Base-by-base conservation (phyloP, 2,113 vertebrate genomes). In the Benitochromis conjunctus region DNA sequence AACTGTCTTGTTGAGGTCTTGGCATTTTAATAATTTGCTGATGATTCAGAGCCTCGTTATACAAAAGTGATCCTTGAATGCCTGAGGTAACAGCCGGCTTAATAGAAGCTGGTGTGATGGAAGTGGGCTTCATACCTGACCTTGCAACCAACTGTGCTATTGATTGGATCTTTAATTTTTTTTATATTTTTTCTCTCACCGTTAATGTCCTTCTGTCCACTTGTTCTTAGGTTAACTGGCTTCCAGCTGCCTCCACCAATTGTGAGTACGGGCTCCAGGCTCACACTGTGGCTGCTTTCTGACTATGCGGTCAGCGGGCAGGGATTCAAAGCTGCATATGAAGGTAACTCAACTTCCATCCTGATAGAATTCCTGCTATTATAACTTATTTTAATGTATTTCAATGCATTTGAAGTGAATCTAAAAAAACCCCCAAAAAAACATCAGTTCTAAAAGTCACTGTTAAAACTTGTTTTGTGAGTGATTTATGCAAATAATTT, bases 221-320 rank as follows among this genome's bases (percentile, higher is more conserved):
- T 90, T 90, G 58, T 94, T 85, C 57, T 21, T 95, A 99, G 99
- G 96, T 97, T 99, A 95, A 99, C 98, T 0, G 99, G 99, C 79
- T 99, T 99, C 96, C 98, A 99, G 95, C 96, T 99, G 91, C 99
- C 99, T 8, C 96, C 98, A 77, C 98, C 99, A 77, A 96, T 99
- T 1, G 98, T 99, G 92, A 99, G 98, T 9, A 97, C 96, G 0
- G 97, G 98, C 82, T 92, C 96, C 12, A 96, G 97, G 82, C 96
- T 99, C 83, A 98, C 98, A 56, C 93, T 99, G 89, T 98, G 97
- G 96, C 97, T 99, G 2, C 92, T 98, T 84, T 99, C 98, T 0
- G 99, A 99, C 95, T 99, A 99, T 1, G 98, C 98, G 0, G 98
- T 99, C 92, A 99, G 99, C 3, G 98, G 98, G 24, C 99, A 99